A percentile compares a stretch with the other conserved stretches of the same genome.
These are phyloP conservation scores for Trachymyrmex cornetzi DNA, from an alignment of 1,140 invertebrate genomes.

Conservation along the genomic window DNA sequence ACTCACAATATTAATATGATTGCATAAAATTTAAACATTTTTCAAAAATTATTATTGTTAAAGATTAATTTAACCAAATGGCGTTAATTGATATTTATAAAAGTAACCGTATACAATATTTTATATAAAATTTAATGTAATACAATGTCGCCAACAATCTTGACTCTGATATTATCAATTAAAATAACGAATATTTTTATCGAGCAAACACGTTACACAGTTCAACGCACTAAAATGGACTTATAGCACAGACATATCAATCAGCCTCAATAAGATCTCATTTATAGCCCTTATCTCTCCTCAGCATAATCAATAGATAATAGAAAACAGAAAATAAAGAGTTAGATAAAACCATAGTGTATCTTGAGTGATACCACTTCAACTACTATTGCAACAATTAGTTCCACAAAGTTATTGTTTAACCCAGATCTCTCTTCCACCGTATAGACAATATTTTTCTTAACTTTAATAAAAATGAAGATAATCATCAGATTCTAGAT, in stretches of 20 bases:
- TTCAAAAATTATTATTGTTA: background rate
- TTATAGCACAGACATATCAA: background rate
- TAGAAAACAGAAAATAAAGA: slow-evolving; percentile 32
- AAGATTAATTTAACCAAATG: background rate
- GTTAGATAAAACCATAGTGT: slow-evolving; percentile 5
- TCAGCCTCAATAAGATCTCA: slow-evolving; percentile 11
- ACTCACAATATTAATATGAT: background rate
- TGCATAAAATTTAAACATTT: background rate
- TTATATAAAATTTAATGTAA: background rate
- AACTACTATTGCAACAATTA: slow-evolving; percentile 22
- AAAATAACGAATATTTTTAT: slow-evolving; percentile 11
- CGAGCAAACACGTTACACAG: slow-evolving; percentile 9
- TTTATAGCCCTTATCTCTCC: slow-evolving; percentile 25
- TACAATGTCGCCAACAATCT: background rate
- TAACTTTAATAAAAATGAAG: background rate
- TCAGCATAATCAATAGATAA: slow-evolving; percentile 17
- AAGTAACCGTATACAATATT: background rate
- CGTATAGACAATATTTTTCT: slow-evolving; percentile 6
- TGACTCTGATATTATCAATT: background rate
- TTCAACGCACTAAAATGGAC: slow-evolving; percentile 28
- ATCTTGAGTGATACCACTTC: slow-evolving; percentile 40
- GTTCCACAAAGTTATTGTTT: background rate
- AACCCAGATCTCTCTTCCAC: background rate
- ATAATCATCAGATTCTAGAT: background rate
- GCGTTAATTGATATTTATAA: background rate